A percentile compares a stretch with the other conserved stretches of the same genome.
phyloP scores from a whole-genome alignment of 1,140 invertebrate species.

The Drosophila busckii region DNA sequence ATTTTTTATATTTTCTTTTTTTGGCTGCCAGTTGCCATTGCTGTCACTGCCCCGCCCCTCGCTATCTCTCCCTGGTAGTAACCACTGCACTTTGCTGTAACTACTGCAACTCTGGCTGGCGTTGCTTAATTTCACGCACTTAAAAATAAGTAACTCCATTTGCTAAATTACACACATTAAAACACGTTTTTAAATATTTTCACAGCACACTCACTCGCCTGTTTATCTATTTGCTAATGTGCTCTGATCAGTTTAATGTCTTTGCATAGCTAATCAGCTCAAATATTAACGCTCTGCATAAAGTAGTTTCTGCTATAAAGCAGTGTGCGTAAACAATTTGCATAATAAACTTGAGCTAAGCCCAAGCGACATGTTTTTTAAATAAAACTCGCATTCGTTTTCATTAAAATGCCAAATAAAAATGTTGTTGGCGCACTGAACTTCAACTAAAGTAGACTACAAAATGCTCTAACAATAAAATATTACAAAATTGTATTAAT shows the following conservation, averaged over 20 bases:
- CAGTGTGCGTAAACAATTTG: conserved; percentile 36
- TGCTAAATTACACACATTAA: no score
- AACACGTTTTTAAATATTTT: no score
- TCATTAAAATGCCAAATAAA: conserved; percentile 21
- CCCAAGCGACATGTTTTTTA: neutral
- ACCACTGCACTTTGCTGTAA: no score
- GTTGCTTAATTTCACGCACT: no score
- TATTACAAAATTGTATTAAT: conserved; percentile 3
- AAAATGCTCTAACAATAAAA: no score
- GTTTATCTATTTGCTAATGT: no score
- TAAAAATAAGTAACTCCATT: no score
- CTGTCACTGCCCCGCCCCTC: neutral
- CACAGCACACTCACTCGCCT: no score
- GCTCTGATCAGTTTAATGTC: no score
- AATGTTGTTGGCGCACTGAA: no score
- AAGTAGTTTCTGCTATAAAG: conserved; percentile 26
- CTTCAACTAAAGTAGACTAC: neutral
- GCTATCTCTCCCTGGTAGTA: no score
- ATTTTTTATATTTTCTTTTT: conserved; percentile 20
- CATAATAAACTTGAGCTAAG: conserved; percentile 39
- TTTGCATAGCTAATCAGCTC: conserved; percentile 13
- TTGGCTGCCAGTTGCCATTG: conserved; percentile 20
- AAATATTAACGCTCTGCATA: conserved; percentile 19
- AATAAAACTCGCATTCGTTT: conserved; percentile 27
- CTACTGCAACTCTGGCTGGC: no score